A percentile compares a stretch with the other conserved stretches of the same genome.
Evolutionary conservation across 2,797 vertebrate species (phyloP).

Genomic region (Coendou prehensilis): DNA sequence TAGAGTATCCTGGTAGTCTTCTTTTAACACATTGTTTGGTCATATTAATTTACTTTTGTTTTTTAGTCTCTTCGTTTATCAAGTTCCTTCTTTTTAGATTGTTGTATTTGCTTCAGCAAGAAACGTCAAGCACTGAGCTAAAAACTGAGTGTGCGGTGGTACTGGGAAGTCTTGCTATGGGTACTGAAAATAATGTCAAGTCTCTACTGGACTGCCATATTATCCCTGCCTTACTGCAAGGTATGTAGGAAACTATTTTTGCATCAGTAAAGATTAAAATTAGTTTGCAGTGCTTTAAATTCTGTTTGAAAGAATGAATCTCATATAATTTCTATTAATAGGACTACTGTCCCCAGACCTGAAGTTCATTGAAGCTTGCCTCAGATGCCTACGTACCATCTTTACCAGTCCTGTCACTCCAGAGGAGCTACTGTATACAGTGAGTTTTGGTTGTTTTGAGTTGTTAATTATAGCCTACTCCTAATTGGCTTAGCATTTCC

Average conservation of each 20-base stretch:
- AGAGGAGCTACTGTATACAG: slow-evolving; percentile 98
- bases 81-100: slow-evolving; percentile 90
- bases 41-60: slow-evolving; percentile 32
- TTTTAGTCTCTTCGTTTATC: slow-evolving; percentile 73
- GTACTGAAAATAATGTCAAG: slow-evolving; percentile 99
- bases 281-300: slow-evolving; percentile 25
- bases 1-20: not conserved
- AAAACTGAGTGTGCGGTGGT: slow-evolving; percentile 98
- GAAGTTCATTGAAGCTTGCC: slow-evolving; percentile 98
- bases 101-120: slow-evolving; percentile 98
- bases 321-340: slow-evolving; percentile 83
- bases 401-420: slow-evolving; percentile 99
- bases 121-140: slow-evolving; percentile 95
- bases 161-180: slow-evolving; percentile 98
- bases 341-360: slow-evolving; percentile 96
- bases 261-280: slow-evolving; percentile 44
- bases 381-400: slow-evolving; percentile 97
- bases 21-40: not conserved
- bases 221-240: slow-evolving; percentile 98
- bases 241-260: slow-evolving; percentile 86
- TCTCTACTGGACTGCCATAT: slow-evolving; percentile 99
- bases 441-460: slow-evolving; percentile 87
- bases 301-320: slow-evolving; percentile 51
- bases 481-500: slow-evolving; percentile 39
- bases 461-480: not conserved